These are phyloP conservation scores for Saguinus oedipus DNA, from an alignment of 2,797 vertebrate genomes.

Conservation along the genomic window DNA sequence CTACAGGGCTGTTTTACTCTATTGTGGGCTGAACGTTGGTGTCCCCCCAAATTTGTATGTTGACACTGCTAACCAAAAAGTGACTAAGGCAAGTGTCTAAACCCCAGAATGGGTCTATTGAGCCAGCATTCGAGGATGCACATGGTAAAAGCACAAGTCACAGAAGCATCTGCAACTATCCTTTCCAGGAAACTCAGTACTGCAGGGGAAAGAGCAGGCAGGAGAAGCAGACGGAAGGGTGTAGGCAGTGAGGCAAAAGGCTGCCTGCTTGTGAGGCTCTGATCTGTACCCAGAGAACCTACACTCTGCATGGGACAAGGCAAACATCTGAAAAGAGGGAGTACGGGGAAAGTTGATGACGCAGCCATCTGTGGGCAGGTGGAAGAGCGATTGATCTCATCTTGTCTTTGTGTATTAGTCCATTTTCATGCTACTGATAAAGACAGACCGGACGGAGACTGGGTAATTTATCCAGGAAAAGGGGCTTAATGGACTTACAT, in stretches of 20 bases:
- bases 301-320: not conserved
- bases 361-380: not conserved
- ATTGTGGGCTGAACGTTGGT: not conserved
- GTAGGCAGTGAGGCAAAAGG: not conserved
- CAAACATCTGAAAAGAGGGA: not conserved
- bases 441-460: rapidly evolving
- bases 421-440: not conserved
- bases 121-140: not conserved
- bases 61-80: not conserved
- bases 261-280: not conserved
- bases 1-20: not conserved
- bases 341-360: not conserved
- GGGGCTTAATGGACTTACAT: not conserved
- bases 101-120: not conserved
- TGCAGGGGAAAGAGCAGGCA: not conserved
- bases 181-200: not conserved
- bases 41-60: not conserved
- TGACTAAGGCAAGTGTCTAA: not conserved
- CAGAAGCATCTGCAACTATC: not conserved
- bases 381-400: not conserved
- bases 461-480: not conserved
- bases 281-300: not conserved
- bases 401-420: not conserved
- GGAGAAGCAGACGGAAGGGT: not conserved
- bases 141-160: not conserved